A percentile compares a stretch with the other conserved stretches of the same genome.
Conservation (phyloP, 1,140 invertebrate genomes). For the Pseudomyrmex gracilis region DNA sequence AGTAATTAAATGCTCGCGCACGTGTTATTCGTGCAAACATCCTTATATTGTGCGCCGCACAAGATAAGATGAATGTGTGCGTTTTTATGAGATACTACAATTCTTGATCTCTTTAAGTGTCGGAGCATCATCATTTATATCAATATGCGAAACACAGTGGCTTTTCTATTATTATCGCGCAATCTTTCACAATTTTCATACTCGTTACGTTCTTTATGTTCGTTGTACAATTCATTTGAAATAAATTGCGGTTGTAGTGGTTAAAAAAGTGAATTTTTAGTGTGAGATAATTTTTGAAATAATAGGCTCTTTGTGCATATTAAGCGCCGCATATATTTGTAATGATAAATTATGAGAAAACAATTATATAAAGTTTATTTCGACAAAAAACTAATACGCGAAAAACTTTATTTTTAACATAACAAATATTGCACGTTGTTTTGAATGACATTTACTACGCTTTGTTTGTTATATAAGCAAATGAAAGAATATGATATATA, state of each 20-base stretch:
- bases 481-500: constrained; percentile 19
- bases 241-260: not conserved
- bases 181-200: not conserved
- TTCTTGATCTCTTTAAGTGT: not conserved
- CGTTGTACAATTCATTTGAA: not conserved
- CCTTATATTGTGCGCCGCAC: not conserved
- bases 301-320: not conserved
- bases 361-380: no score
- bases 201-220: not conserved
- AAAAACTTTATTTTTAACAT: not conserved
- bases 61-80: not conserved
- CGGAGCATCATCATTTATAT: not conserved
- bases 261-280: not conserved
- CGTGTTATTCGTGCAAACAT: not conserved
- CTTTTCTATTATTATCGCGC: not conserved
- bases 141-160: not conserved
- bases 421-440: constrained; percentile 1
- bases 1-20: not conserved
- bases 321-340: not conserved
- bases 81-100: not conserved
- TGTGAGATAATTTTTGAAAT: not conserved
- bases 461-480: constrained; percentile 45
- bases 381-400: no score
- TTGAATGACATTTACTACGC: constrained; percentile 24
- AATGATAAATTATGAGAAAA: constrained; percentile 5